Evolutionary conservation across 2,113 vertebrate species (phyloP).

Genomic region (Syngnathus floridae): DNA sequence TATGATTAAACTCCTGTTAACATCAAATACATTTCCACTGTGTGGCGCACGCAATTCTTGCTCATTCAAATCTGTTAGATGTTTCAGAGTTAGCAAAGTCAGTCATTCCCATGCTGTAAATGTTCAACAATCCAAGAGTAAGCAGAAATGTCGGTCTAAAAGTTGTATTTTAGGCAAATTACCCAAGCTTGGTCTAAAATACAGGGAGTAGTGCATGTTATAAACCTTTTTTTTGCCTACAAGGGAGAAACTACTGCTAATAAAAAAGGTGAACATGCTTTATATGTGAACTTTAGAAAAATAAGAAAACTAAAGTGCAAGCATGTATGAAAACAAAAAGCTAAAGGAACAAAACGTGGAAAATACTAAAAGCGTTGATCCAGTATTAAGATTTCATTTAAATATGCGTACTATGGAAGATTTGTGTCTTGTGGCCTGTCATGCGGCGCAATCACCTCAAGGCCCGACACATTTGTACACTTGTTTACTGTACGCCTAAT

Average conservation of each 20-base stretch:
- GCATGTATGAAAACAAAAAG: conserved; percentile 38
- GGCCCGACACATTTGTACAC: conserved; percentile 32
- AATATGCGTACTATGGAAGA: conserved; percentile 24
- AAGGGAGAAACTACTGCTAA: conserved; percentile 5
- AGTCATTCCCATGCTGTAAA: conserved; percentile 20
- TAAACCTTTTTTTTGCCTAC: conserved; percentile 27
- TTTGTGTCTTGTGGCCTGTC: conserved; percentile 47
- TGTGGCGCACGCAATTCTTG: conserved; percentile 38
- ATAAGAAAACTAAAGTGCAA: conserved; percentile 63
- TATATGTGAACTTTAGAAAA: conserved; percentile 32
- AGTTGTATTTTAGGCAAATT: conserved; percentile 5
- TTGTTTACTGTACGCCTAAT: conserved; percentile 20
- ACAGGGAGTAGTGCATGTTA: background rate
- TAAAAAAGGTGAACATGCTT: conserved; percentile 32
- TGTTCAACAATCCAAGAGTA: conserved; percentile 44
- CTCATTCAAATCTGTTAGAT: conserved; percentile 31
- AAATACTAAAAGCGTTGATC: conserved; percentile 29
- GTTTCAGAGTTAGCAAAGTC: conserved; percentile 18
- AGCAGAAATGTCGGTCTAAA: conserved; percentile 12
- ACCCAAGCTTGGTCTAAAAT: conserved; percentile 8
- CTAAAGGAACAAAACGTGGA: conserved; percentile 8
- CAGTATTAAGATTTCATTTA: conserved; percentile 15
- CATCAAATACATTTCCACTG: conserved; percentile 39
- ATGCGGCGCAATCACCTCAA: conserved; percentile 56
- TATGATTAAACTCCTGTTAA: conserved; percentile 15